Conservation (phyloP, 2,113 vertebrate genomes). For the pig (Sus scrofa) region T2T-Sscrofa CM000816.6:9425001-9425500, state of each 20-base stretch:
- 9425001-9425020: too few species aligned
- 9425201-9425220: neutral
- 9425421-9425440: too few species aligned
- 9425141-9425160: neutral
- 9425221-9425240: neutral
- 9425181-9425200: neutral
- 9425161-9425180: neutral
- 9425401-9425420: too few species aligned
- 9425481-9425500: too few species aligned
- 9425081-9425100: neutral
- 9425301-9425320: neutral
- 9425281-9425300: neutral
- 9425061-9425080: too few species aligned
- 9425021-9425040: too few species aligned
- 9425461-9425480: too few species aligned
- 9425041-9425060: too few species aligned
- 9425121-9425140: neutral
- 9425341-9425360: neutral
- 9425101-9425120: neutral
- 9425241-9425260: neutral
- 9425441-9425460: too few species aligned
- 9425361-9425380: neutral
- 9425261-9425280: neutral
- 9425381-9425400: too few species aligned
- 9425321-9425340: neutral